A percentile compares a stretch with the other conserved stretches of the same genome.
Evolutionary conservation across 2,888 invertebrate genomes (phyloP).

Genomic region (Seira ritae): DNA sequence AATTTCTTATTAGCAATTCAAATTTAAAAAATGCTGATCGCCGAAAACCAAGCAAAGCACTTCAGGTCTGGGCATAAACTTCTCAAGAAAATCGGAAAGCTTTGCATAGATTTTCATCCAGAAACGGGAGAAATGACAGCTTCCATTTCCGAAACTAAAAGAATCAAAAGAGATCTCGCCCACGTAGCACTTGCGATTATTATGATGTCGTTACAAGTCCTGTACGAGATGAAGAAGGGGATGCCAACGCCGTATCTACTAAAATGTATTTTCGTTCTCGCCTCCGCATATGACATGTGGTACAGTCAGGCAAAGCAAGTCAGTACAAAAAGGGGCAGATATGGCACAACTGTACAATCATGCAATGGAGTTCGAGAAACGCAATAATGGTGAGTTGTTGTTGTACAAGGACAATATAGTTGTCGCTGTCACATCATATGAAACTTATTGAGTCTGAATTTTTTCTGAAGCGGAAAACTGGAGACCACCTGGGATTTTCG

Average conservation of each 20-base stretch:
- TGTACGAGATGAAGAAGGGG: neutral
- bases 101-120: neutral
- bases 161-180: neutral
- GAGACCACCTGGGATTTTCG: neutral
- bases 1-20: too few relatives aligned
- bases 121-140: neutral
- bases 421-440: too few relatives aligned
- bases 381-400: constrained; percentile 1
- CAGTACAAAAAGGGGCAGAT: neutral
- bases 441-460: too few relatives aligned
- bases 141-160: neutral
- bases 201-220: neutral
- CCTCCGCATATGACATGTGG: neutral
- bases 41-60: neutral
- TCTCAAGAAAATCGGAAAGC: neutral
- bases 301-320: neutral
- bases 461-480: too few relatives aligned
- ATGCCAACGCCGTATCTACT: neutral
- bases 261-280: neutral
- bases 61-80: neutral
- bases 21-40: neutral
- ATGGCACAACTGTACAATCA: constrained; percentile 17
- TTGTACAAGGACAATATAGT: too few relatives aligned
- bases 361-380: constrained; percentile 13
- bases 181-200: neutral